phyloP scores from a whole-genome alignment of 2,113 vertebrate species.

The Antigone vipio region DNA sequence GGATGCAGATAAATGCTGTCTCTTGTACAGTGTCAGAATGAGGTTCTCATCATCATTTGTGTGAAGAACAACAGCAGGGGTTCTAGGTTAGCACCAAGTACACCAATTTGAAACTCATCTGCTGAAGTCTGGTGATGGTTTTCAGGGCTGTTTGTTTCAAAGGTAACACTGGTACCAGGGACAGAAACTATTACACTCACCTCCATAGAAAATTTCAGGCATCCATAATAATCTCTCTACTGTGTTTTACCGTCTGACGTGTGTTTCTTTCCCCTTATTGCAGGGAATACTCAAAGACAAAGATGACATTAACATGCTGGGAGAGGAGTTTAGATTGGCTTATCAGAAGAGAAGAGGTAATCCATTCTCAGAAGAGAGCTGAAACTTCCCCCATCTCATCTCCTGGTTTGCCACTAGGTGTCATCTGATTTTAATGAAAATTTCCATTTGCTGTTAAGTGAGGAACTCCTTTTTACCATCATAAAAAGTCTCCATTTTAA shows the following conservation, averaged over 20 bases:
- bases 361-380: slow-evolving; percentile 59
- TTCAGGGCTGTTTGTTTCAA: background rate
- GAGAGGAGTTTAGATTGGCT: slow-evolving; percentile 84
- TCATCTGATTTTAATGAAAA: slow-evolving; percentile 12
- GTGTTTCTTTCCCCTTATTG: background rate
- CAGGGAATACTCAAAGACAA: slow-evolving; percentile 86
- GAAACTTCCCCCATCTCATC: slow-evolving; percentile 38
- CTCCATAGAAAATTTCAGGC: background rate
- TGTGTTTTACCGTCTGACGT: background rate
- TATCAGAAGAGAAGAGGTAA: slow-evolving; percentile 73
- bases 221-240: background rate
- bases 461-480: background rate
- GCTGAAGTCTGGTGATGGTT: background rate
- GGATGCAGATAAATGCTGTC: background rate
- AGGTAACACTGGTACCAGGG: background rate
- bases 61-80: background rate
- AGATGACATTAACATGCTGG: slow-evolving; percentile 85
- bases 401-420: slow-evolving; percentile 64
- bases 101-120: background rate
- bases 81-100: background rate
- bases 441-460: background rate
- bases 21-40: background rate
- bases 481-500: background rate
- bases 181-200: background rate
- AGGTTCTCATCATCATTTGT: background rate